Percentiles rank a stretch among this genome's conserved stretches.
These are phyloP conservation scores for Polypedilum pembai DNA, from an alignment of 1,140 invertebrate genomes.

Conservation along the genomic window DNA sequence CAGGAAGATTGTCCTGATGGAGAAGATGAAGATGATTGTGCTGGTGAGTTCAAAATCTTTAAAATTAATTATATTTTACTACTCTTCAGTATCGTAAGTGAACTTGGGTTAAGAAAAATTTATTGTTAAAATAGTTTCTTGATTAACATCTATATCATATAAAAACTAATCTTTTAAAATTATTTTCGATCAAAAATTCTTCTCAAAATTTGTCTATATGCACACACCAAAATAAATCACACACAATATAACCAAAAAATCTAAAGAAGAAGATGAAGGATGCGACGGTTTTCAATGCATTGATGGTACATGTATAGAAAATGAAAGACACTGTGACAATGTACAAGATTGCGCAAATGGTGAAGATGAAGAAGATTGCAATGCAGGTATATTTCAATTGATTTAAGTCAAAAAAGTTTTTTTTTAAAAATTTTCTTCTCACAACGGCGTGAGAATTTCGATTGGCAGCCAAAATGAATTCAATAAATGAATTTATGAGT, in stretches of 20 bases:
- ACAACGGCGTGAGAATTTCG: background rate
- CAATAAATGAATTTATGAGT: too few species aligned
- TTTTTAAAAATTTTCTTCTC: too few species aligned
- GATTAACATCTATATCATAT: too few species aligned
- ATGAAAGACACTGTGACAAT: conserved; percentile 53
- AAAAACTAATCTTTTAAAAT: too few species aligned
- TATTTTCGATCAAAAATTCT: too few species aligned
- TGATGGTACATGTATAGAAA: conserved; percentile 59
- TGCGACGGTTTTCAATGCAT: conserved; percentile 55
- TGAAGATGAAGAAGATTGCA: conserved; percentile 55
- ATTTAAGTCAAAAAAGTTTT: background rate
- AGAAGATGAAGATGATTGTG: conserved; percentile 58
- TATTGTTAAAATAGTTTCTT: too few species aligned
- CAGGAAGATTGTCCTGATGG: conserved; percentile 55
- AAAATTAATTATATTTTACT: background rate
- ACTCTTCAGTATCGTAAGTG: background rate
- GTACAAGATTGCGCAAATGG: conserved; percentile 51
- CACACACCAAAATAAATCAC: too few species aligned
- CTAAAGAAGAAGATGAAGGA: conserved; percentile 47
- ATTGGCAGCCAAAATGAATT: background rate
- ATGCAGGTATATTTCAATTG: conserved; percentile 26
- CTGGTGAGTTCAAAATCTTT: conserved; percentile 44
- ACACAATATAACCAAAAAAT: conserved; percentile 29
- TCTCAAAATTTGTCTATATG: too few species aligned
- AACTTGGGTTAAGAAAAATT: background rate